phyloP scores from a whole-genome alignment of 2,888 invertebrate genomes.

The Mythimna loreyi region DNA sequence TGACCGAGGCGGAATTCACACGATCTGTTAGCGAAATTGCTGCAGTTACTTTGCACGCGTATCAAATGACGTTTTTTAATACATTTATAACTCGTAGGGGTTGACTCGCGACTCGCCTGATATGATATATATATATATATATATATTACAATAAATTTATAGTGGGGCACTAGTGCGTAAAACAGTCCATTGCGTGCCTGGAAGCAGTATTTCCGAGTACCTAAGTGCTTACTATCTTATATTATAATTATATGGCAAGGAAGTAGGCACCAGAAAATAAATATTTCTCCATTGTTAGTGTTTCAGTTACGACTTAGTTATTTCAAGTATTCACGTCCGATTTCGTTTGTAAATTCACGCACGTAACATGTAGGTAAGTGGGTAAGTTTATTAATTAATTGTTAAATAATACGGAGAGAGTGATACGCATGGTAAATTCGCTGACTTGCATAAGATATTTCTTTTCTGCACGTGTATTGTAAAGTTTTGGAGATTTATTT shows the following conservation, averaged over 20 bases:
- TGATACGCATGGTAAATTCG: constrained; percentile 45
- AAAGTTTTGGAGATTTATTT: constrained; percentile 10
- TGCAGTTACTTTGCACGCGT: no score
- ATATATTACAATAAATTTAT: no score
- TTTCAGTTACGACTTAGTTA: constrained; percentile 19
- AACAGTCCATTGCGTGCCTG: no score
- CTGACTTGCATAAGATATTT: constrained; percentile 40
- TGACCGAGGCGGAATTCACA: no score
- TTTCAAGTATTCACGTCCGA: constrained; percentile 25
- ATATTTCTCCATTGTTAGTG: background rate
- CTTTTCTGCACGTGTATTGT: constrained; percentile 19
- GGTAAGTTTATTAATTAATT: constrained; percentile 63
- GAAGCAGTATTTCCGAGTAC: no score
- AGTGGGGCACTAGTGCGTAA: no score
- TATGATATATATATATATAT: no score
- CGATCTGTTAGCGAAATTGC: no score
- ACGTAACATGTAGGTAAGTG: constrained; percentile 53
- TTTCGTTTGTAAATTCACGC: constrained; percentile 45
- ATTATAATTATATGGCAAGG: background rate
- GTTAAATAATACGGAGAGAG: constrained; percentile 63
- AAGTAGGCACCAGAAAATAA: background rate
- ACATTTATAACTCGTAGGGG: no score
- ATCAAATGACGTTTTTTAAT: no score
- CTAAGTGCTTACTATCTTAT: no score
- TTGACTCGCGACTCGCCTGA: no score